Base-by-base conservation (phyloP, 2,113 vertebrate species). In the Hypocryptadius cinnamomeus region DNA sequence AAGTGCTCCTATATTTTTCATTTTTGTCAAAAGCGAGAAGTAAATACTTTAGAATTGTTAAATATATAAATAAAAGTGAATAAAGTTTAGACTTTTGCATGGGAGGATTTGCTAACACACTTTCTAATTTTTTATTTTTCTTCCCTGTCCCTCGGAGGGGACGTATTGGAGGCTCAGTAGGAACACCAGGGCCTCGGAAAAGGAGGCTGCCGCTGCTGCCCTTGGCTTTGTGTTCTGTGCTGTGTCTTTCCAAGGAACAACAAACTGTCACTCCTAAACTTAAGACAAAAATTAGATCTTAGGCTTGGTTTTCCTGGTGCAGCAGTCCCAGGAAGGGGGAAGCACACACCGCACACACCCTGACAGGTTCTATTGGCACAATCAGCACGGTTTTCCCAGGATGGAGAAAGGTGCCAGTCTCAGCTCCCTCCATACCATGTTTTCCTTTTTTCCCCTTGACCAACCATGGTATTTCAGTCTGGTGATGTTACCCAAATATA, bases 11-110 rank as follows among this genome's bases (percentile, higher is more conserved):
- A 90, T 98, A 97, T 98, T 98, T 98, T 98, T 98, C 96, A 96
- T 97, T 97, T 98, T 98, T 98, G 97, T 98, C 97, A 97, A 97
- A 89, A 98, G 96, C 97, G 57, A 97, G 97, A 98, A 97, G 97
- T 97, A 98, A 98, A 98, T 98, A 98, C 97, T 98, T 97, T 98
- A 98, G 97, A 97, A 97, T 95, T 98, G 97, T 98, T 98, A 97
- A 97, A 97, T 98, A 98, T 97, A 98, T 98, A 98, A 98, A 98
- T 98, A 98, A 98, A 98, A 97, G 96, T 96, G 90, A 98, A 98
- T 98, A 98, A 98, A 98, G 97, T 97, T 97, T 94, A 97, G 97
- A 96, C 95, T 98, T 97, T 95, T 78, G 95, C 97, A 97, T 96
- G 97, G 97, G 97, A 97, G 96, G 92, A 53, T 96, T 96, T 97